Evolutionary conservation across 2,797 vertebrate species (phyloP).

Genomic region (Triplophysa bombifrons): DNA sequence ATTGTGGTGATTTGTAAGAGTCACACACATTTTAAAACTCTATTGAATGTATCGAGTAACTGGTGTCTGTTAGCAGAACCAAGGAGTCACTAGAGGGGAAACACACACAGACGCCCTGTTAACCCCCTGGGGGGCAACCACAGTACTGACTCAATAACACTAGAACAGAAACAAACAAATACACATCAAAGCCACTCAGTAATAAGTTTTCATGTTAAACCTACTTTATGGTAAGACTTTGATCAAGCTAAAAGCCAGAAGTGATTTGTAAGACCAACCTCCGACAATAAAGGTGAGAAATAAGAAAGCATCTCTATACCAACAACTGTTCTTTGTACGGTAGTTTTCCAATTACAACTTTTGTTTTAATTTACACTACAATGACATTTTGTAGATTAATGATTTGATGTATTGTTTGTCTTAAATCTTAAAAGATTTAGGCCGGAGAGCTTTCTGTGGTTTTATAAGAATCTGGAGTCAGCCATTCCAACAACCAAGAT

Average conservation of each 20-base stretch:
- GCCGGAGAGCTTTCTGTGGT: neutral
- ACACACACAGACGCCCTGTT: neutral
- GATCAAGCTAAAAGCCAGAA: neutral
- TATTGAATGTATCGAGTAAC: neutral
- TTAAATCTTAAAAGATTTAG: neutral
- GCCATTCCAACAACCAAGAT: constrained; percentile 1
- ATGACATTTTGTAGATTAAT: neutral
- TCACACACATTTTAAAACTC: neutral
- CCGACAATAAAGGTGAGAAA: neutral
- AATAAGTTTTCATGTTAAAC: neutral
- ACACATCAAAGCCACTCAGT: neutral
- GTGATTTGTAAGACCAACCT: neutral
- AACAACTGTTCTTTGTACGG: neutral
- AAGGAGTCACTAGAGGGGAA: neutral
- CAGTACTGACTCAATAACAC: neutral
- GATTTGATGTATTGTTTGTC: neutral
- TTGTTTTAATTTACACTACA: constrained; percentile 16
- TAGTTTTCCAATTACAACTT: neutral
- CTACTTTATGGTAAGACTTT: neutral
- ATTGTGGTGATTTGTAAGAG: neutral
- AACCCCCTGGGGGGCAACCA: constrained; percentile 11
- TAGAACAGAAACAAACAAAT: neutral
- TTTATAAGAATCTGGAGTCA: neutral
- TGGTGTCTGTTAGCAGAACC: neutral
- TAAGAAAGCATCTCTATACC: neutral